These are phyloP conservation scores for Aphrophora alni DNA, from an alignment of 2,888 invertebrate genomes.

Conservation along the genomic window DNA sequence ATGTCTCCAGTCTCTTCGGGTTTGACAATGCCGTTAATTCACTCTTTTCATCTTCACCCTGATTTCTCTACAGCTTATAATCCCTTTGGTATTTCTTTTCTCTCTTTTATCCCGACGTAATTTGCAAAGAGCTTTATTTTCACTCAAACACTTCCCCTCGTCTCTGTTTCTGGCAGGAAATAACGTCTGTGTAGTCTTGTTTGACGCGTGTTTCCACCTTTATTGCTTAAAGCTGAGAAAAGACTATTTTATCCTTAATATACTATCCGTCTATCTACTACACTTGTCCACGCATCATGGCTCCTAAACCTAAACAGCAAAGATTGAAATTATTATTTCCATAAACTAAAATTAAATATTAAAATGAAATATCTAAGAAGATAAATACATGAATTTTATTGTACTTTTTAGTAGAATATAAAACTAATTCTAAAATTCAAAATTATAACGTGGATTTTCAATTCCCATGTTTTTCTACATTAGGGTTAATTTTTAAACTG, in stretches of 20 bases:
- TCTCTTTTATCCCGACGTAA: not conserved
- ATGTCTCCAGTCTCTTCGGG: not conserved
- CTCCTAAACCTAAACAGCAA: too few species aligned
- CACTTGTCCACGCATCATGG: too few species aligned
- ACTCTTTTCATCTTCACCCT: not conserved
- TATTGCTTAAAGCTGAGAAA: not conserved
- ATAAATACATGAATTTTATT: too few species aligned
- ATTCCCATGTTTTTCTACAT: too few species aligned
- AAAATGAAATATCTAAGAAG: too few species aligned
- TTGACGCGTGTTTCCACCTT: not conserved
- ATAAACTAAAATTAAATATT: too few species aligned
- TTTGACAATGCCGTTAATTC: not conserved
- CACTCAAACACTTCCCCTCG: not conserved
- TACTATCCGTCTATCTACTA: too few species aligned
- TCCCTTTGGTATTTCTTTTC: not conserved
- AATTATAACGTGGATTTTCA: too few species aligned
- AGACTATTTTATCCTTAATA: not conserved
- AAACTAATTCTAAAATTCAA: too few species aligned
- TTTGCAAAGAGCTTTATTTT: slow-evolving; percentile 7
- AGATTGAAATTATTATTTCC: too few species aligned
- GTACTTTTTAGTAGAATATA: too few species aligned
- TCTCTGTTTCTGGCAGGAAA: not conserved
- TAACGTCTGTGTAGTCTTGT: not conserved
- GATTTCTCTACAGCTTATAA: slow-evolving; percentile 2
- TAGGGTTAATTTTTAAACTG: too few species aligned